Base-by-base conservation (phyloP, 2,113 vertebrate genomes). In the Aphyosemion australe region DNA sequence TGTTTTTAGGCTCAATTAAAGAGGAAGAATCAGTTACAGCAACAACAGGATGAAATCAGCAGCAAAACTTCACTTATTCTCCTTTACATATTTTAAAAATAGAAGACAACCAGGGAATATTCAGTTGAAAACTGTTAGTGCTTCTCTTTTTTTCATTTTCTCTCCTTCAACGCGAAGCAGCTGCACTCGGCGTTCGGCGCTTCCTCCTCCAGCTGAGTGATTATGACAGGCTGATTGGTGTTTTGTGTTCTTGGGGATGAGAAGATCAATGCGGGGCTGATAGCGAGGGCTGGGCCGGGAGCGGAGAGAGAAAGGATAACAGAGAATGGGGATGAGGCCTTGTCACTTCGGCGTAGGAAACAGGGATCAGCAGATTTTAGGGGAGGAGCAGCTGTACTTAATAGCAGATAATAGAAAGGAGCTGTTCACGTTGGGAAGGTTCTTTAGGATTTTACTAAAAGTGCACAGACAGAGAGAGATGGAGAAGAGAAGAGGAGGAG, bases 151-250 rank as follows among this genome's bases (percentile, higher is more conserved):
- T 13, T 52, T 46, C 56, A 61, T 74, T 65, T 67, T 71, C 62
- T 76, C 65, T 37, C 32, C 72, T 65, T 79, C 72, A 74, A 65
- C 81, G 69, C 31, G 67, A 64, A 53, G 62, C 81, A 81, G 81
- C 87, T 79, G 76, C 46, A 59, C 61, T 83, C 39, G 70, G 61
- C 16, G 54, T 61, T 82, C 56, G 19, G 56, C 43, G 37, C 64
- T 81, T 87, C 84, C 78, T 81, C 63, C 51, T 80, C 76, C 82
- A 79, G 79, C 84, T 74, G 65, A 86, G 74, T 85, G 77, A 88
- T 89, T 89, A 84, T 88, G 85, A 92, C 85, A 84, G 80, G 74
- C 79, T 88, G 80, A 88, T 88, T 87, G 78, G 79, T 89, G 73
- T 83, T 83, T 84, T 89, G 78, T 91, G 88, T 91, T 87, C 85